Evolutionary conservation across 2,888 invertebrate species (phyloP).

Genomic region (Philonicus albiceps): DNA sequence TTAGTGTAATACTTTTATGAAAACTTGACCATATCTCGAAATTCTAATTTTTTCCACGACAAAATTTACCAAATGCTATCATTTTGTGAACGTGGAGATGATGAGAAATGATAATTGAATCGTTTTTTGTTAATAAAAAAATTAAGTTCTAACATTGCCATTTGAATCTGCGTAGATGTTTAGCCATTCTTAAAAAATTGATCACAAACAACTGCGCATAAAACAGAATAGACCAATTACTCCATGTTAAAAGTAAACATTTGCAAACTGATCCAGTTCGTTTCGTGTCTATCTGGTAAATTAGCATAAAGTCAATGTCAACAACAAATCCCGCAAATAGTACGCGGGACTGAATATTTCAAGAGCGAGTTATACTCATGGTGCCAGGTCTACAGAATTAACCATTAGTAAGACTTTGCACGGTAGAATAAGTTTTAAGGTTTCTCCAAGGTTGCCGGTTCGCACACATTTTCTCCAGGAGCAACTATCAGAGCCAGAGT

Average conservation of each 20-base stretch:
- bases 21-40: no score
- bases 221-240: background rate
- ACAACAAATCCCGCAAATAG: background rate
- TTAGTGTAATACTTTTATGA: no score
- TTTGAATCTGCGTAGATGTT: background rate
- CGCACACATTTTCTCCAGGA: background rate
- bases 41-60: no score
- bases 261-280: background rate
- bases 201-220: background rate
- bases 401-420: background rate
- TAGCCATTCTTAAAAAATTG: background rate
- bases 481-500: background rate
- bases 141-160: background rate
- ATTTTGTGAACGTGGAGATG: no score
- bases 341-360: background rate
- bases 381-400: background rate
- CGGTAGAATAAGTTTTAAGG: background rate
- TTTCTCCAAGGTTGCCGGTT: background rate
- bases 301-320: slow-evolving; percentile 11
- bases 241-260: background rate
- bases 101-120: no score
- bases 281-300: background rate
- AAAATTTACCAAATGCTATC: no score
- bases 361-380: background rate
- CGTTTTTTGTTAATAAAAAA: no score